A percentile compares a stretch with the other conserved stretches of the same genome.
Conservation (phyloP, 2,888 invertebrate species). For the Platycheirus rosarum region DNA sequence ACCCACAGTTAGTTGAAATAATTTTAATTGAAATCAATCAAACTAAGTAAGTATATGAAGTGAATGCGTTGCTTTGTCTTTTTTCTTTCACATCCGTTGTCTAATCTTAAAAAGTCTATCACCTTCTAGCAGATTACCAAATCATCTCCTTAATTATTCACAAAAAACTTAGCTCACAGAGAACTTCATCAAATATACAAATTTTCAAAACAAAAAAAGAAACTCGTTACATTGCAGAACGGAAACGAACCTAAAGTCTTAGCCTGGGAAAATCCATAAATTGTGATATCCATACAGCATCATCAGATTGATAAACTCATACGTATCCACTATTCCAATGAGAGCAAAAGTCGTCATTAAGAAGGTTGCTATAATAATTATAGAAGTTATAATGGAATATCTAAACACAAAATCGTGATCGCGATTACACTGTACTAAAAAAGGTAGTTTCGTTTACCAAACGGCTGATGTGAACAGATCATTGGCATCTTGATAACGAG, state of each 20-base stretch:
- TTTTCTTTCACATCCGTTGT: background rate
- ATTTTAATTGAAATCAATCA: no score
- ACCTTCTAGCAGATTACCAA: background rate
- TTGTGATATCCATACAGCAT: background rate
- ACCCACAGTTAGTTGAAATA: no score
- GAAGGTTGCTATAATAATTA: slow-evolving; percentile 68
- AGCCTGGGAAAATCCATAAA: slow-evolving; percentile 60
- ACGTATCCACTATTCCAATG: slow-evolving; percentile 5
- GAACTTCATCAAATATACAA: slow-evolving; percentile 58
- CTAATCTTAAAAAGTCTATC: background rate
- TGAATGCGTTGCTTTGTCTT: no score
- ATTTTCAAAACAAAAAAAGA: slow-evolving; percentile 25
- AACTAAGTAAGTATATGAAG: no score
- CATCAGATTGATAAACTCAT: background rate
- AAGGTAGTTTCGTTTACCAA: background rate
- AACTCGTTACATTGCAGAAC: slow-evolving; percentile 37
- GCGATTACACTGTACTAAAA: slow-evolving; percentile 40
- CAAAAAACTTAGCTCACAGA: slow-evolving; percentile 2
- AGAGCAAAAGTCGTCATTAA: slow-evolving; percentile 15
- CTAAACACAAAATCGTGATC: slow-evolving; percentile 71
- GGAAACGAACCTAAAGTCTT: slow-evolving; percentile 43
- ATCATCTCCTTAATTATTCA: background rate
- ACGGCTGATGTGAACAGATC: slow-evolving; percentile 39
- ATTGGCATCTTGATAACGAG: slow-evolving; percentile 70
- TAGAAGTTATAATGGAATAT: slow-evolving; percentile 65